These are phyloP conservation scores for Linurgus olivaceus DNA, from an alignment of 2,797 vertebrate species.

Conservation along the genomic window DNA sequence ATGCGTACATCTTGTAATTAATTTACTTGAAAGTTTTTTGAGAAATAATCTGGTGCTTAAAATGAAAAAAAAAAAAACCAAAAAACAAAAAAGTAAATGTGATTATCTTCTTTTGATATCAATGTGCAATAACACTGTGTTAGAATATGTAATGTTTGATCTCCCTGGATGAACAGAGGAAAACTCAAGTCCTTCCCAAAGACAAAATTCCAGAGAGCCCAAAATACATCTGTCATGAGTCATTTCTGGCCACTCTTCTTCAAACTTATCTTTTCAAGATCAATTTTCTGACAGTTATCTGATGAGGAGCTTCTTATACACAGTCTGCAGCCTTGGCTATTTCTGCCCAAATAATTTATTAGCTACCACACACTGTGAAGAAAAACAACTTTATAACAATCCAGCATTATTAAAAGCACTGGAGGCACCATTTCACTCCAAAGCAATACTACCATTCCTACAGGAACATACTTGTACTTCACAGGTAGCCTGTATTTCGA, in stretches of 20 bases:
- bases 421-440: not conserved
- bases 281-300: not conserved
- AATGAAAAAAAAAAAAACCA: rapidly evolving
- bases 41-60: not conserved
- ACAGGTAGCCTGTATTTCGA: not conserved
- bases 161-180: not conserved
- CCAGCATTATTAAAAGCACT: not conserved
- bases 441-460: not conserved
- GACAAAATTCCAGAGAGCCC: not conserved
- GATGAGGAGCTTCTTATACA: not conserved
- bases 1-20: not conserved
- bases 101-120: not conserved
- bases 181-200: not conserved
- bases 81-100: not conserved
- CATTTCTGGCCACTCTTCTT: not conserved
- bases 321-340: not conserved
- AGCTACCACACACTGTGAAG: not conserved
- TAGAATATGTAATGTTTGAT: not conserved
- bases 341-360: not conserved
- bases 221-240: not conserved
- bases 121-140: not conserved
- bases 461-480: not conserved
- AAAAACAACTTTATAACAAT: not conserved
- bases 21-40: not conserved
- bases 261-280: not conserved